phyloP scores from a whole-genome alignment of 2,888 invertebrate species.

The Syrista parreyssii region DNA sequence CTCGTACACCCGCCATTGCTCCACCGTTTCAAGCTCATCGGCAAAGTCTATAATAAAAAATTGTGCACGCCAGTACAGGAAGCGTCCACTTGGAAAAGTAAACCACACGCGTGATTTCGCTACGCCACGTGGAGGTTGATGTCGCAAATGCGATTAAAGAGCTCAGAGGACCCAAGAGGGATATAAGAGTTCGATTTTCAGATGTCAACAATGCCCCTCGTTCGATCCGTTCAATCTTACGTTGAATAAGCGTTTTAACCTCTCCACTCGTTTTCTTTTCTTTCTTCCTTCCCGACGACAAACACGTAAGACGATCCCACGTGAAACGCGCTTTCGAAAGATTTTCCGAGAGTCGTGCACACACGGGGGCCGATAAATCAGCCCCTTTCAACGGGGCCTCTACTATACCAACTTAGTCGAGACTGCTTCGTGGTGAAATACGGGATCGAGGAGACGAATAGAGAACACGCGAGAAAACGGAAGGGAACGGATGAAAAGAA shows the following conservation, averaged over 20 bases:
- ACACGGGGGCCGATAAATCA: neutral
- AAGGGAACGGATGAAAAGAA: neutral
- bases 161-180: neutral
- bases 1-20: neutral
- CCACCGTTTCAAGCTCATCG: neutral
- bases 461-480: neutral
- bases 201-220: neutral
- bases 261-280: neutral
- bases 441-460: neutral
- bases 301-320: neutral
- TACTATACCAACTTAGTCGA: neutral
- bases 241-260: neutral
- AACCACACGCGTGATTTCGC: neutral
- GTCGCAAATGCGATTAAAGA: neutral
- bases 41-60: neutral
- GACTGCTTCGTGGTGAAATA: neutral
- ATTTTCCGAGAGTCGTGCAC: neutral
- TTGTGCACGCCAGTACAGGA: neutral
- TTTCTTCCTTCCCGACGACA: neutral
- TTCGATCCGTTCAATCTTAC: neutral
- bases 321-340: neutral
- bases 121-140: neutral
- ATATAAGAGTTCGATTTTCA: neutral
- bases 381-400: neutral
- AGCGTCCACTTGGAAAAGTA: neutral